Base-by-base conservation (phyloP, 2,113 vertebrate species). In the Platanista minor region DNA sequence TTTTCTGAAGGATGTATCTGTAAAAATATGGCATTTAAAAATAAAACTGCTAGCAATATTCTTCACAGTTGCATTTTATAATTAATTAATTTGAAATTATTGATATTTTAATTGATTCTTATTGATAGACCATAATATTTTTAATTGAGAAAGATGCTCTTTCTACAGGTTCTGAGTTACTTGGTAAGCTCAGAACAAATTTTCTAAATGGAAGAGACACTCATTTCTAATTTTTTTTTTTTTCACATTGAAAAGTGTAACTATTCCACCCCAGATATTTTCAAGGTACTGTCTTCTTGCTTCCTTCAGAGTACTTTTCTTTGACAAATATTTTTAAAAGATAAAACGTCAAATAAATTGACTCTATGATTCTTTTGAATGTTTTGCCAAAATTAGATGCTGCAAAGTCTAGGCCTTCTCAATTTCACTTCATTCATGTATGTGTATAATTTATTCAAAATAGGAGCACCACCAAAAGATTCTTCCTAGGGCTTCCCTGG, bases 51-150 rank as follows among this genome's bases (percentile, higher is more conserved):
- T 29, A 52, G 39, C 11, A 92, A 77, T 82, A 82, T 86, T 57
- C 13, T 43, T 85, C 18, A 91, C 12, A 72, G 59, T 11, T 94
- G 5, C 39, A 94, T 49, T 89, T 82, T 64, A 71, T 71, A 23
- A 74, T 95, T 71, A 96, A 72, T 92, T 71, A 96, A 90, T 88
- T 95, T 91, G 67, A 91, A 95, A 94, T 91, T 75, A 77, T 0
- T 75, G 31, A 62, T 71, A 69, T 11, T 36, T 91, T 94, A 66
- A 59, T 8, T 75, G 31, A 95, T 88, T 93, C 67, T 94, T 87
- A 61, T 46, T n/a, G 36, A 33, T 59, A 95, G 54, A 66, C 14
- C 4, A 69, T 43, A 71, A 43, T 57, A 89, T 96, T 90, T 84
- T 90, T 83, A 83, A 66, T 54, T 78, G 67, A 87, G 74, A 86